Percentiles rank a stretch among this genome's conserved stretches.
These are phyloP conservation scores for Anastatus disparis DNA, from an alignment of 1,140 invertebrate genomes.

Conservation along the genomic window DNA sequence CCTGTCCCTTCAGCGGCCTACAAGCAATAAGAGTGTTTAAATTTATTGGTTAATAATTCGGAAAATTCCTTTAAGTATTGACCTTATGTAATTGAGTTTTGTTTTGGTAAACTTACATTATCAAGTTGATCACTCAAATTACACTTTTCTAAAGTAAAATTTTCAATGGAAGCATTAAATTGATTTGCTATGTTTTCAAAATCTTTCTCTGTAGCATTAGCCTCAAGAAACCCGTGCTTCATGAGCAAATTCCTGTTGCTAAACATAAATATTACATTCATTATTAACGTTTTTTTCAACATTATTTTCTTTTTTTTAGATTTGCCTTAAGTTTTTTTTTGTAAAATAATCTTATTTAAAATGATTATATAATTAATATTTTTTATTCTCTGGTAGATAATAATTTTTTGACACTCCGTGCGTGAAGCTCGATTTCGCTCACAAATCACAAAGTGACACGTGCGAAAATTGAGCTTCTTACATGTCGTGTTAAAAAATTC, in stretches of 20 bases:
- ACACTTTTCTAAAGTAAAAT: constrained; percentile 71
- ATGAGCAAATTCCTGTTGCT: constrained; percentile 65
- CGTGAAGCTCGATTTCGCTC: too few species aligned
- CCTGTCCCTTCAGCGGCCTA: constrained; percentile 94
- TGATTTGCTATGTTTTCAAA: constrained; percentile 66
- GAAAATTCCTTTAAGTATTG: too few species aligned
- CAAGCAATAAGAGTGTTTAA: constrained; percentile 43
- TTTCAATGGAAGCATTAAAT: constrained; percentile 60
- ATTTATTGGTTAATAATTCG: neutral
- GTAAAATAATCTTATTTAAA: neutral
- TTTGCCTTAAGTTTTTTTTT: too few species aligned
- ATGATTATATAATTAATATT: too few species aligned
- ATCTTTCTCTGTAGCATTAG: constrained; percentile 68
- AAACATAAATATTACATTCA: constrained; percentile 21
- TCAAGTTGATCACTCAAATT: constrained; percentile 77
- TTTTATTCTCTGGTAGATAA: neutral
- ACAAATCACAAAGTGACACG: too few species aligned
- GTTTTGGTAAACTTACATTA: constrained; percentile 76
- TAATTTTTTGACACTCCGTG: too few species aligned
- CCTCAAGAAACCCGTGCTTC: constrained; percentile 63
- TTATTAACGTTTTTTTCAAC: neutral
- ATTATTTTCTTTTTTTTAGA: neutral
- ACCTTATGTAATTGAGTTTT: too few species aligned
- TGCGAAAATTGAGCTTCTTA: too few species aligned
- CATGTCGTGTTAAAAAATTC: too few species aligned